Percentiles rank a stretch among this genome's conserved stretches.
Conservation (phyloP, 2,113 vertebrate genomes). For the Coreoperca whiteheadi region DNA sequence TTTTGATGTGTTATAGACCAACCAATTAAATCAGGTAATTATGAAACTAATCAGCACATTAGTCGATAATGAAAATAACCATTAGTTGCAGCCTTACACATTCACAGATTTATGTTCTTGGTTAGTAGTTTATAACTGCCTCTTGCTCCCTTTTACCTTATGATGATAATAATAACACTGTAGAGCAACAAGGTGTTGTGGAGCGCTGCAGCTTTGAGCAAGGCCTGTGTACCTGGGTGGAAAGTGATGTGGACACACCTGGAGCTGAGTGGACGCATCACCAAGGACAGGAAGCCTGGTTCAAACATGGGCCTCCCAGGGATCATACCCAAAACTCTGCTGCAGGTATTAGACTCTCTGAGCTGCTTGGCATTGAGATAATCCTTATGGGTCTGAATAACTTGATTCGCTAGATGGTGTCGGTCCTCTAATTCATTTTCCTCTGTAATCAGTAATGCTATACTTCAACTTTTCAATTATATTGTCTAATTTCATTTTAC, state of each 20-base stretch:
- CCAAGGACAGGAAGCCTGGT: conserved; percentile 70
- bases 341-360: conserved; percentile 69
- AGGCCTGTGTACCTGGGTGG: conserved; percentile 80
- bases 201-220: conserved; percentile 82
- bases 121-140: neutral
- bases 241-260: conserved; percentile 54
- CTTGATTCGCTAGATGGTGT: neutral
- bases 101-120: neutral
- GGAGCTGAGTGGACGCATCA: conserved; percentile 68
- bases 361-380: neutral
- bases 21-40: neutral
- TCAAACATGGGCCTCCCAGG: conserved; percentile 70
- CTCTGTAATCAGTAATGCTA: neutral
- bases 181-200: conserved; percentile 68
- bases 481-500: neutral
- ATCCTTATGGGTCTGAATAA: too few relatives aligned
- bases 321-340: conserved; percentile 84
- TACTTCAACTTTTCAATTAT: neutral
- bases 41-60: neutral
- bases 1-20: neutral
- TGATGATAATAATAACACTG: neutral
- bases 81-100: neutral
- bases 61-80: too few relatives aligned
- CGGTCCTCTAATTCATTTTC: neutral
- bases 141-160: neutral